These are phyloP conservation scores for Ceratotherium simum DNA, from an alignment of 2,113 vertebrate genomes.

Conservation along the genomic window DNA sequence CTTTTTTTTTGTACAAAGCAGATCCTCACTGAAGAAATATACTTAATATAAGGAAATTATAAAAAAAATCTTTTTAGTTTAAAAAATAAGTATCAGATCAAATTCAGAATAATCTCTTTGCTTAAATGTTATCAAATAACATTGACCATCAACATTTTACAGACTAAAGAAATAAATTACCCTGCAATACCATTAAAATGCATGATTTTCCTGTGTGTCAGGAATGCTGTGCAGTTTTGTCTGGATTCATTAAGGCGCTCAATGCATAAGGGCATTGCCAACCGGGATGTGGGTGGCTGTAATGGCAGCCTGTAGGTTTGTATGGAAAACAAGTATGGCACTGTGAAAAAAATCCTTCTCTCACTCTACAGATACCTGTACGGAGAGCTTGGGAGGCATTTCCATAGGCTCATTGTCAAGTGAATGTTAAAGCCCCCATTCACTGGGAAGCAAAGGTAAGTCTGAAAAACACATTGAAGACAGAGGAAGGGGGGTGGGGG, in stretches of 20 bases:
- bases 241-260: conserved; percentile 88
- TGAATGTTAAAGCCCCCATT: conserved; percentile 77
- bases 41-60: conserved; percentile 65
- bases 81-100: conserved; percentile 51
- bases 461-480: conserved; percentile 81
- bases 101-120: conserved; percentile 51
- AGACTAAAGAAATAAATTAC: conserved; percentile 67
- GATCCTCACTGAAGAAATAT: conserved; percentile 30
- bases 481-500: conserved; percentile 69
- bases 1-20: conserved; percentile 22
- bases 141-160: conserved; percentile 76
- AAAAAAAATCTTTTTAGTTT: conserved; percentile 41
- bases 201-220: conserved; percentile 74
- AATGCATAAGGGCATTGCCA: conserved; percentile 86
- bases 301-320: conserved; percentile 91
- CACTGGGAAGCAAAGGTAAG: conserved; percentile 83
- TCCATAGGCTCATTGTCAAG: conserved; percentile 81
- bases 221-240: conserved; percentile 81
- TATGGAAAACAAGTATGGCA: conserved; percentile 91
- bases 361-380: conserved; percentile 86
- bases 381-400: conserved; percentile 80
- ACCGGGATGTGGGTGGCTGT: conserved; percentile 88
- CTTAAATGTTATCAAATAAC: conserved; percentile 58
- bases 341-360: conserved; percentile 88
- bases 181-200: conserved; percentile 83